Conservation (phyloP, 2,888 invertebrate genomes). For the Monoplex corrugatus region DNA sequence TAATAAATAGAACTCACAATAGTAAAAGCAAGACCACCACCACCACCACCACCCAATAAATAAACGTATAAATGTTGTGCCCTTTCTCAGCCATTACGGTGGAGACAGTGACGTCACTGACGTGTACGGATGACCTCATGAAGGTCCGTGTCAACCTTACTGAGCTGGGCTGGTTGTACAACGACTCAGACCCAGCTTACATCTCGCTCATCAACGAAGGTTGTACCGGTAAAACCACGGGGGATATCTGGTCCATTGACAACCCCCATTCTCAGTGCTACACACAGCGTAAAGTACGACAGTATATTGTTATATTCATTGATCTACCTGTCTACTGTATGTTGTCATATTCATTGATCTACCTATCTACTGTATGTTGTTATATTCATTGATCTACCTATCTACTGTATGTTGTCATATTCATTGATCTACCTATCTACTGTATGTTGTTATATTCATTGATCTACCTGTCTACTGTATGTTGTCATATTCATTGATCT, state of each 20-base stretch:
- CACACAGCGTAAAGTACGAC: conserved; percentile 41
- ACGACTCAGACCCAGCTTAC: conserved; percentile 47
- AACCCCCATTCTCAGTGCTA: conserved; percentile 47
- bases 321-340: too few relatives aligned
- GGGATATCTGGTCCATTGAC: conserved; percentile 42
- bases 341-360: too few relatives aligned
- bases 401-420: too few relatives aligned
- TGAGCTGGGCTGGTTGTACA: conserved; percentile 45
- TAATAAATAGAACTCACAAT: background rate
- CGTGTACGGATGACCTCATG: conserved; percentile 47
- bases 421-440: too few relatives aligned
- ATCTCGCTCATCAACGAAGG: conserved; percentile 50
- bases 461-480: too few relatives aligned
- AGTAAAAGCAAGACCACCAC: background rate
- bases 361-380: too few relatives aligned
- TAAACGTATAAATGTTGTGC: too few relatives aligned
- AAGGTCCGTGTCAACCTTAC: conserved; percentile 46
- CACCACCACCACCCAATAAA: background rate
- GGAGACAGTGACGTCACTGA: conserved; percentile 43
- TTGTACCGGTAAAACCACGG: conserved; percentile 36
- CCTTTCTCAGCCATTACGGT: conserved; percentile 33
- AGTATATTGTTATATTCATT: too few relatives aligned
- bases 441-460: too few relatives aligned
- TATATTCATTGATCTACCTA: too few relatives aligned
- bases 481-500: too few relatives aligned